Percentiles rank a stretch among this genome's conserved stretches.
These are phyloP conservation scores for Argyresthia albistria DNA, from an alignment of 2,888 invertebrate species.

Conservation along the genomic window DNA sequence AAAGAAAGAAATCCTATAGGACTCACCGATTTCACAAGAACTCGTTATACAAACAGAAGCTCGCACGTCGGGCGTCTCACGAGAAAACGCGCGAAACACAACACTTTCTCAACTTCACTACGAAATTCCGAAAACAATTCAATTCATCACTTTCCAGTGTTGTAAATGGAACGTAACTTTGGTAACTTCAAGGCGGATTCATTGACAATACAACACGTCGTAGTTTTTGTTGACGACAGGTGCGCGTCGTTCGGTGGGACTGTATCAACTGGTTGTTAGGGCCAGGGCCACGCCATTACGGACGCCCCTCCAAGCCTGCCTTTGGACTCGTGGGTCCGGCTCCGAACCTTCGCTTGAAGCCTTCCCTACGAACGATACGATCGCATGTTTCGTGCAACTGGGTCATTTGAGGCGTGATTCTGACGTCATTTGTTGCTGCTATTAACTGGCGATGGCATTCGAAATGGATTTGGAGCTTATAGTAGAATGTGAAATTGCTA, in stretches of 20 bases:
- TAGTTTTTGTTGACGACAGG: slow-evolving; percentile 13
- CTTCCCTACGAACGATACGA: slow-evolving; percentile 19
- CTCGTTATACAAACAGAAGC: not conserved
- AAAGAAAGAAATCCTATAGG: too few relatives aligned
- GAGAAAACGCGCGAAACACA: not conserved
- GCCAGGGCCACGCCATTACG: slow-evolving; percentile 17
- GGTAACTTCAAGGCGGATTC: too few relatives aligned
- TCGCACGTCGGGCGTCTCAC: not conserved
- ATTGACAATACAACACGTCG: too few relatives aligned
- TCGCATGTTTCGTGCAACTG: slow-evolving; percentile 23
- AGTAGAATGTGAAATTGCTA: too few relatives aligned
- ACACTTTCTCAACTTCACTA: slow-evolving; percentile 10
- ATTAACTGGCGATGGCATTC: too few relatives aligned
- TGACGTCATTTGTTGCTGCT: too few relatives aligned
- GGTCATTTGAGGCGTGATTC: slow-evolving; percentile 20
- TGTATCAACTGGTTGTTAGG: slow-evolving; percentile 40
- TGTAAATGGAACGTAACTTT: too few relatives aligned
- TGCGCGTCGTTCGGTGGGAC: slow-evolving; percentile 27
- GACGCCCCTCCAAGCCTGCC: slow-evolving; percentile 33
- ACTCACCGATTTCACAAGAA: too few relatives aligned
- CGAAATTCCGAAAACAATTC: not conserved
- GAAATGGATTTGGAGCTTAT: too few relatives aligned
- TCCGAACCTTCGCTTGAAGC: slow-evolving; percentile 18
- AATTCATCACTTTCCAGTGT: too few relatives aligned
- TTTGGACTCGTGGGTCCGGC: too few relatives aligned